Conservation (phyloP, 2,113 vertebrate genomes). For the Proteles cristata region DNA sequence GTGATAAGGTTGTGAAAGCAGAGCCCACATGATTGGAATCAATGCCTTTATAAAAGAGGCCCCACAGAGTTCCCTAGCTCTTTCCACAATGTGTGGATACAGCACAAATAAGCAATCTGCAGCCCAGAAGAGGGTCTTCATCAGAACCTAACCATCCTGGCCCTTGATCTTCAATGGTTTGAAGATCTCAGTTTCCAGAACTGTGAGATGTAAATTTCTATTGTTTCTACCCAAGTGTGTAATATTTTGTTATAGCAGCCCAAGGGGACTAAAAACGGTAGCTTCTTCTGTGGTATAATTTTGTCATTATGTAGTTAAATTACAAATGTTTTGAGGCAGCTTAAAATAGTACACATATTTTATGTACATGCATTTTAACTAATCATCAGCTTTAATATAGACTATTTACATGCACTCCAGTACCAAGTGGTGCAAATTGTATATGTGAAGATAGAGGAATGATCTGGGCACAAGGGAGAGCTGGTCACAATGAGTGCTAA, state of each 20-base stretch:
- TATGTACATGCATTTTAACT: neutral
- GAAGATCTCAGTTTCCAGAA: neutral
- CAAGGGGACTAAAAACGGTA: neutral
- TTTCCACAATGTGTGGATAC: neutral
- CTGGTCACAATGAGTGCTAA: neutral
- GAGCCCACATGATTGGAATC: neutral
- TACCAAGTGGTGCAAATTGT: neutral
- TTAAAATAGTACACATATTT: neutral
- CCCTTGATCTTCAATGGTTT: neutral
- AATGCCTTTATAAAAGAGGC: neutral
- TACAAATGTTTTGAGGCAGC: neutral
- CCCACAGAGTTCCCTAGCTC: neutral
- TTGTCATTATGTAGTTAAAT: neutral
- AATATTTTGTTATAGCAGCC: neutral
- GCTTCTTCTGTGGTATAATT: neutral
- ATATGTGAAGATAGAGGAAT: neutral
- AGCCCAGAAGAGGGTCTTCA: neutral
- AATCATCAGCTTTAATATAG: neutral
- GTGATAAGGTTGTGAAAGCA: neutral
- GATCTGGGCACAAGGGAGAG: neutral
- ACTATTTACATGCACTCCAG: neutral
- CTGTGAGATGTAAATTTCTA: neutral
- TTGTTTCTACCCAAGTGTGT: neutral
- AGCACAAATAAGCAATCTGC: neutral
- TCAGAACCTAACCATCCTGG: neutral